phyloP scores from a whole-genome alignment of 2,113 vertebrate species.

The Lophura nycthemera region DNA sequence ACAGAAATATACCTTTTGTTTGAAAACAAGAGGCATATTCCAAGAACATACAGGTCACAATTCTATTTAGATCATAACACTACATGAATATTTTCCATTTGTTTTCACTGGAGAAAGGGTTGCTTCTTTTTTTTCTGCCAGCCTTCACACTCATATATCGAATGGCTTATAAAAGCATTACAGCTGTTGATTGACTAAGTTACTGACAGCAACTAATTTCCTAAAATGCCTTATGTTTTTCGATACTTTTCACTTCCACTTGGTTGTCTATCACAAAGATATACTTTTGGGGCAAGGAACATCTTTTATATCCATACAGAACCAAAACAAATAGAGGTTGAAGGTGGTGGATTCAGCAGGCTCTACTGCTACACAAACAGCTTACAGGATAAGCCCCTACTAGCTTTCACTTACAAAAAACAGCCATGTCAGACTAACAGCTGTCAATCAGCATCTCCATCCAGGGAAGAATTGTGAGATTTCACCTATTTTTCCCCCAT shows the following conservation, averaged over 20 bases:
- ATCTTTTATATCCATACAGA: neutral
- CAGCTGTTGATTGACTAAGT: conserved; percentile 8
- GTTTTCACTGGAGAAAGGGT: neutral
- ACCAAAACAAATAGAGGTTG: neutral
- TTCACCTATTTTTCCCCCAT: neutral
- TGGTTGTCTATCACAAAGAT: neutral
- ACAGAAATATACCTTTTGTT: neutral
- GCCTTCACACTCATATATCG: neutral
- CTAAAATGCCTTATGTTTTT: neutral
- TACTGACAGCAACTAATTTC: neutral
- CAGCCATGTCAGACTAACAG: neutral
- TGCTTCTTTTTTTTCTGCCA: neutral
- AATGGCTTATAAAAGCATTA: conserved; percentile 6
- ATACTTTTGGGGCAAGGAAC: neutral
- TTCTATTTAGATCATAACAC: neutral
- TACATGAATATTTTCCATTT: neutral
- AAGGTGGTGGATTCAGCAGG: neutral
- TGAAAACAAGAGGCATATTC: neutral
- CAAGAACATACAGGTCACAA: neutral
- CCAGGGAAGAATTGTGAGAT: neutral
- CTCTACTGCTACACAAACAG: neutral
- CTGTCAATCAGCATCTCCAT: neutral
- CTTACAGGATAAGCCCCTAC: neutral
- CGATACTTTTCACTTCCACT: neutral
- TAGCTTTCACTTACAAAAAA: neutral